These are phyloP conservation scores for Ataeniobius toweri DNA, from an alignment of 2,797 vertebrate species.

Conservation along the genomic window DNA sequence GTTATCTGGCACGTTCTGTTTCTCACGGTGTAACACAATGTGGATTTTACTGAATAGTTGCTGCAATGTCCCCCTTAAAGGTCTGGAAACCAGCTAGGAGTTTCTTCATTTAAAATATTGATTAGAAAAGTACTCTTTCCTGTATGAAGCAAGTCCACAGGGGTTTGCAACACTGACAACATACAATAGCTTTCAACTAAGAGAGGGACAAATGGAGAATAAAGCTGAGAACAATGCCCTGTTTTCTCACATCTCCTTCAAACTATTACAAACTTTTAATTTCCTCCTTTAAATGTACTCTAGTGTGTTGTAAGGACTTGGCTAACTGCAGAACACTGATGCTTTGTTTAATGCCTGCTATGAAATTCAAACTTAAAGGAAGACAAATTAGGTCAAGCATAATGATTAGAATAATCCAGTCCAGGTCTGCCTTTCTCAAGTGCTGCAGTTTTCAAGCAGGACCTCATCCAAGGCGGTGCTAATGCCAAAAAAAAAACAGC, in stretches of 20 bases:
- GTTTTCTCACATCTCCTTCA: conserved; percentile 12
- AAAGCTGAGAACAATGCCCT: conserved; percentile 11
- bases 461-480: not conserved
- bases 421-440: not conserved
- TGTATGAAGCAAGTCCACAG: conserved; percentile 29
- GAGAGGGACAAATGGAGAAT: conserved; percentile 6
- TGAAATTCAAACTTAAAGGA: not conserved
- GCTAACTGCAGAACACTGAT: conserved; percentile 2
- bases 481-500: not conserved
- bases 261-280: not conserved
- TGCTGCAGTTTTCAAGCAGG: not conserved
- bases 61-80: not conserved
- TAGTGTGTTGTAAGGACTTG: not conserved
- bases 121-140: conserved; percentile 49
- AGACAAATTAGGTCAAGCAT: not conserved
- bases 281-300: conserved; percentile 8
- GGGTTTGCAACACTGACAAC: conserved; percentile 35
- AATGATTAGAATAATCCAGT: not conserved
- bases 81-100: conserved; percentile 27
- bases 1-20: not conserved
- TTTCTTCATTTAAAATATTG: conserved; percentile 60
- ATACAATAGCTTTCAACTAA: conserved; percentile 46
- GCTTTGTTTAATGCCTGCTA: not conserved
- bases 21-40: not conserved
- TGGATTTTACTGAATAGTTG: not conserved